These are phyloP conservation scores for Drosophila elegans DNA, from an alignment of 1,140 invertebrate genomes.

Conservation along the genomic window DNA sequence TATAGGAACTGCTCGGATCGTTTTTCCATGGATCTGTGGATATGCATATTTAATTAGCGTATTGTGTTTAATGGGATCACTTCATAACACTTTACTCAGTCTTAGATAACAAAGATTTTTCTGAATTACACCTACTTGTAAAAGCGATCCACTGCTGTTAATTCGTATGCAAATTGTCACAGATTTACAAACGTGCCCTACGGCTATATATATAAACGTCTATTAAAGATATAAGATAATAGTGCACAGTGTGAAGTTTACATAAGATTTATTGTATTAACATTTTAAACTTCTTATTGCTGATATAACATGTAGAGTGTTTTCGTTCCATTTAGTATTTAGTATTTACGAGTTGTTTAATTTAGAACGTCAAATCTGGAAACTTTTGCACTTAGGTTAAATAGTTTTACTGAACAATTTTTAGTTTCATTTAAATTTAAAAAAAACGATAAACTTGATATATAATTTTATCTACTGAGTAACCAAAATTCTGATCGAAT, in stretches of 20 bases:
- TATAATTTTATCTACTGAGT: conserved; percentile 25
- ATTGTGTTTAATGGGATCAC: conserved; percentile 6
- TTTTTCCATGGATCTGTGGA: conserved; percentile 5
- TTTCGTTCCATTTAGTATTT: too few species aligned
- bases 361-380: too few species aligned
- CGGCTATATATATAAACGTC: too few species aligned
- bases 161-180: not conserved
- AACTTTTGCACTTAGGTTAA: not conserved
- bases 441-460: conserved; percentile 3
- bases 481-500: conserved; percentile 6
- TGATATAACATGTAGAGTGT: too few species aligned
- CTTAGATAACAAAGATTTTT: conserved; percentile 1
- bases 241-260: too few species aligned
- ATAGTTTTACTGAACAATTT: not conserved
- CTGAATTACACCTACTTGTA: not conserved
- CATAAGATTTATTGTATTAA: too few species aligned
- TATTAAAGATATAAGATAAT: too few species aligned
- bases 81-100: not conserved
- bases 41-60: conserved; percentile 12
- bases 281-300: too few species aligned
- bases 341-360: too few species aligned
- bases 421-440: not conserved
- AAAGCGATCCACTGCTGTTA: not conserved
- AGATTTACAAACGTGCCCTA: too few species aligned
- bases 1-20: conserved; percentile 26